Percentiles rank a stretch among this genome's conserved stretches.
Conservation (phyloP, 2,888 invertebrate species). For the Aplocera efformata region DNA sequence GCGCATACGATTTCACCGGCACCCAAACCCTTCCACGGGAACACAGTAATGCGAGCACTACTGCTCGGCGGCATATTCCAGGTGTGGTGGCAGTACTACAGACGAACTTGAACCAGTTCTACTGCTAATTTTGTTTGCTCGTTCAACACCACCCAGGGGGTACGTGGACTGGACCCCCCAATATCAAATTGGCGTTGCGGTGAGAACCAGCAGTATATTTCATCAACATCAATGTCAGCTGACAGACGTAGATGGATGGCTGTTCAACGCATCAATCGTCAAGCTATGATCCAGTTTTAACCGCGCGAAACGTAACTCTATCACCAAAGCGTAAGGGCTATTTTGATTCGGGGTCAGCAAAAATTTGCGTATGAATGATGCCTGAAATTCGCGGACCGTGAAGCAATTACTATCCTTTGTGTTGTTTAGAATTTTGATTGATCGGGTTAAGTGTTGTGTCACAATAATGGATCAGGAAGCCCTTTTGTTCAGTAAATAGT, state of each 20-base stretch:
- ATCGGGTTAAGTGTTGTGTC: slow-evolving; percentile 21
- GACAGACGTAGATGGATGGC: slow-evolving; percentile 19
- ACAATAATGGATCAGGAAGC: slow-evolving; percentile 18
- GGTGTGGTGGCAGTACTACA: too few species aligned
- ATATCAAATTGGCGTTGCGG: too few species aligned
- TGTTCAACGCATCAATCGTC: slow-evolving; percentile 21
- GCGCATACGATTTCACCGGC: too few species aligned
- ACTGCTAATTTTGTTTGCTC: too few species aligned
- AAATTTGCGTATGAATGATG: slow-evolving; percentile 20
- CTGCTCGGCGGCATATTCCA: too few species aligned
- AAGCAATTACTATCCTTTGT: slow-evolving; percentile 24
- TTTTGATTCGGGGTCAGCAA: slow-evolving; percentile 1
- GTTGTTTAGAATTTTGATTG: slow-evolving; percentile 17
- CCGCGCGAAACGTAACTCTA: neutral
- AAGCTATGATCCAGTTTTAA: slow-evolving; percentile 19
- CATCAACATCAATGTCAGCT: slow-evolving; percentile 14
- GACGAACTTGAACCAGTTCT: too few species aligned
- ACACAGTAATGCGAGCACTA: too few species aligned
- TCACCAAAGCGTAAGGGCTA: neutral
- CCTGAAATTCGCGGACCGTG: slow-evolving; percentile 15
- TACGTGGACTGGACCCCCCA: too few species aligned
- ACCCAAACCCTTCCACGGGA: too few species aligned
- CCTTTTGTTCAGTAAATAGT: slow-evolving; percentile 5
- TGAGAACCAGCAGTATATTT: slow-evolving; percentile 2
- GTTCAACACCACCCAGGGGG: too few species aligned